Evolutionary conservation across 2,113 vertebrate species (phyloP), one percentile per base, ranked within the genome.

Genomic region (Phodopus roborovskii): DNA sequence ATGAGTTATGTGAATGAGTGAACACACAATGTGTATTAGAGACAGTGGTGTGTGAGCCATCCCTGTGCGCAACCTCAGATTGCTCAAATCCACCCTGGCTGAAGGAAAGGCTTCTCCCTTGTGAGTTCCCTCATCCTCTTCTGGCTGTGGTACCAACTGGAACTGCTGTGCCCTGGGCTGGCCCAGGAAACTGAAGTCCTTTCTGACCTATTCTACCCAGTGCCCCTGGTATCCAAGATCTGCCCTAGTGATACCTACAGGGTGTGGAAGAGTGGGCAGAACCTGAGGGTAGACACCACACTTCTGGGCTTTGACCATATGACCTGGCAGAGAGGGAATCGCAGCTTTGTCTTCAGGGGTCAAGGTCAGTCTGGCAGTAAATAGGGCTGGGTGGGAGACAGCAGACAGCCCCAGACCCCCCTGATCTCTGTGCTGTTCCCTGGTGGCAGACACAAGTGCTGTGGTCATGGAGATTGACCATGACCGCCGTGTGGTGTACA

Each of bases 401-500:
- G 86, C 73, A 58, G 91, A 39, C 1, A 0, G 1, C 3, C 7
- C 42, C 17, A 0, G 1, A 8, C 85, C 9, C 84, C 15, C 50
- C 93, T 94, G 74, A 97, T 68, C 5, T 36, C 68, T 1, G 17
- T 94, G 87, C 84, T 91, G 7, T 86, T 81, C 92, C 5, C 28
- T 39, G 74, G 48, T 58, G 56, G 64, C 97, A 99, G 99, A 99
- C 90, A 99, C 99, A 83, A 99, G 99, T 0, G 99, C 99, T 0
- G 99, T 99, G 97, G 99, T 99, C 98, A 99, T 99, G 99, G 99
- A 99, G 98, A 99, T 99, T 1, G 99, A 99, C 98, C 99, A 99
- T 0, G 99, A 99, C 98, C 99, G 99, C 95, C 99, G 99, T 75
- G 98, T 99, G 98, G 99, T 99, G 24, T 99, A 99, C 98, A 99